A percentile compares a stretch with the other conserved stretches of the same genome.
Conservation (phyloP, 1,140 invertebrate genomes). For the Drosophila sturtevanti region DNA sequence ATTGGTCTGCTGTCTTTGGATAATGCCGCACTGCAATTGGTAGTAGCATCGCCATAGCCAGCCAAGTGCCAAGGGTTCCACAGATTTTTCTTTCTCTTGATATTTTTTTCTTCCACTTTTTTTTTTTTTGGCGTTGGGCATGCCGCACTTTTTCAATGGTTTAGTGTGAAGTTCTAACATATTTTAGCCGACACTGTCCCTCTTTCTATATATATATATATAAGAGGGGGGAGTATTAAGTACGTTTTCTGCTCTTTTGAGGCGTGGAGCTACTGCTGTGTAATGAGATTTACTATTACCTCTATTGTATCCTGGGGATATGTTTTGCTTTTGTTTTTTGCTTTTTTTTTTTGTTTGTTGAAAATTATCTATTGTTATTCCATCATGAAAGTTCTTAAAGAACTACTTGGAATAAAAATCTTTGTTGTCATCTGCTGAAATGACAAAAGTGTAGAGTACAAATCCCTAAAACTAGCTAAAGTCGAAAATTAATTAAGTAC, state of each 20-base stretch:
- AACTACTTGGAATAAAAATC: background rate
- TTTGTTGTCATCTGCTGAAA: too few species aligned
- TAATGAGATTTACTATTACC: conserved; percentile 64
- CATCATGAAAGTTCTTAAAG: background rate
- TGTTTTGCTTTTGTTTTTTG: conserved; percentile 27
- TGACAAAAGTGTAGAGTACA: too few species aligned
- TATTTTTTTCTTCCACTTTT: background rate
- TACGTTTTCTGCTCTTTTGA: conserved; percentile 66
- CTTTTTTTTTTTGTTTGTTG: conserved; percentile 23
- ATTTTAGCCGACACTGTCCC: conserved; percentile 22
- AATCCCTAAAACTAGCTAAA: background rate
- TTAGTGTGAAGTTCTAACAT: conserved; percentile 78
- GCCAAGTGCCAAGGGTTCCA: conserved; percentile 67
- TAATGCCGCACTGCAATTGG: conserved; percentile 49
- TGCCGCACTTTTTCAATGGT: conserved; percentile 74
- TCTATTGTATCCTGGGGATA: conserved; percentile 40
- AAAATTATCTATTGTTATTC: background rate
- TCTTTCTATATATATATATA: background rate
- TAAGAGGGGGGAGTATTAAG: background rate
- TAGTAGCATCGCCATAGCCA: too few species aligned
- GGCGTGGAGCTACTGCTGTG: conserved; percentile 71
- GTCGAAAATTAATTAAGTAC: background rate
- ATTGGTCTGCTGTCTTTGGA: conserved; percentile 56
- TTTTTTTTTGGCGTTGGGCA: conserved; percentile 43
- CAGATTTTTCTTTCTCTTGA: background rate